Evolutionary conservation across 2,113 vertebrate genomes (phyloP).

Genomic region (Poecilia latipinna): DNA sequence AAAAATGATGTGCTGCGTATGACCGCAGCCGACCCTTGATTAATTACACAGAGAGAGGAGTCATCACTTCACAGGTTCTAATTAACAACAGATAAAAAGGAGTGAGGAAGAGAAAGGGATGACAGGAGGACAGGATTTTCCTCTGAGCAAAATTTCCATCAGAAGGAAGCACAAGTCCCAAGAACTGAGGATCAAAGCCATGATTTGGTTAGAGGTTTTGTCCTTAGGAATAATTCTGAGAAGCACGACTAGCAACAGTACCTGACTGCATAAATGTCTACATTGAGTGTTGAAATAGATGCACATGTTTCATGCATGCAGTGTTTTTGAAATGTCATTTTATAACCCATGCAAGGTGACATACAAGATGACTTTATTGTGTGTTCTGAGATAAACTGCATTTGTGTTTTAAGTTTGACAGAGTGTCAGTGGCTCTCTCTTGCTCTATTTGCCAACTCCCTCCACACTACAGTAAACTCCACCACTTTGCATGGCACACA

Average conservation of each 20-base stretch:
- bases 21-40: conserved; percentile 46
- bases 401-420: conserved; percentile 1
- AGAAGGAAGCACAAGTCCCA: conserved; percentile 46
- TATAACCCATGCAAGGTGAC: conserved; percentile 2
- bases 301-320: background rate
- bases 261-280: background rate
- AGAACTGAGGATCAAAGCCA: conserved; percentile 21
- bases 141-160: conserved; percentile 49
- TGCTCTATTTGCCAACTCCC: background rate
- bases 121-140: conserved; percentile 30
- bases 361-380: background rate
- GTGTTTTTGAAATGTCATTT: background rate
- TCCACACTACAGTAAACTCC: conserved; percentile 10
- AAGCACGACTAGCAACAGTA: background rate
- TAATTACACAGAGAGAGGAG: conserved; percentile 62
- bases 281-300: conserved; percentile 14
- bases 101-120: conserved; percentile 35
- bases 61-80: conserved; percentile 66
- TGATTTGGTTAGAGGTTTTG: conserved; percentile 1
- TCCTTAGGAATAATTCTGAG: conserved; percentile 25
- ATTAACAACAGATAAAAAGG: conserved; percentile 70
- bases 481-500: conserved; percentile 14
- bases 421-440: conserved; percentile 10
- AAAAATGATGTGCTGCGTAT: conserved; percentile 28
- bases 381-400: background rate